Base-by-base conservation (phyloP, 1,140 invertebrate genomes). In the Hypsibius dujardini region DNA sequence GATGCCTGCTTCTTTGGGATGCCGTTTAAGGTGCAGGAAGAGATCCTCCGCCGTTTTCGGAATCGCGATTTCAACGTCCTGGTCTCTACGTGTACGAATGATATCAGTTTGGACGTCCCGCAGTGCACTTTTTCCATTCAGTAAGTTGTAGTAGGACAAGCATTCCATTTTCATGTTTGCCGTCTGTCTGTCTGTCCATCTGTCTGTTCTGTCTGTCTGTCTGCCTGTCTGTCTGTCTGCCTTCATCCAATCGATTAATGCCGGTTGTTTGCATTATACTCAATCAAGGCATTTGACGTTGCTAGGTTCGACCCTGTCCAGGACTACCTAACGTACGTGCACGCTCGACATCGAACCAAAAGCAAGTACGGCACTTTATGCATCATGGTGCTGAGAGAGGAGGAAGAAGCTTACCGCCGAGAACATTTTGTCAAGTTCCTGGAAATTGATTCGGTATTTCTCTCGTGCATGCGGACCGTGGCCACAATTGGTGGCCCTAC, bases 31-130 rank as follows among this genome's bases (percentile, higher is more conserved):
- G 79, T 77, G 60, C 90, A 95, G 77, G 92, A 95, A 78, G 90
- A 95, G 75, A 88, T 92, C 7, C 78, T 98, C 1, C 74, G 78
- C 28, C 87, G 86, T 73, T 98, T 98, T 80, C 84, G 94, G n/a
- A 89, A 88, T 80, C 87, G 90, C 74, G 90, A 96, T 77, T 90
- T 92, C 76, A 99, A 99, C 81, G 81, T 98, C 14, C 82, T 99
- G 46, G 85, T 98, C 69, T 87, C 91, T 1, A 90, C 88, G 46
- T 83, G 83, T 72, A 84, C 90, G 40, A 77, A 90, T 2, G 90
- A 93, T 78, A 89, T 91, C 80, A 89, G 89, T 7, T 83, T 93
- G n/a, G 90, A 93, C 77, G 81, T 93, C 47, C 87, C 87, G 1
- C 83, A 84, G 70, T 92, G 90, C 77, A 88, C 89, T 75, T 79